phyloP scores from a whole-genome alignment of 2,797 vertebrate species.

The Kryptopterus vitreolus region DNA sequence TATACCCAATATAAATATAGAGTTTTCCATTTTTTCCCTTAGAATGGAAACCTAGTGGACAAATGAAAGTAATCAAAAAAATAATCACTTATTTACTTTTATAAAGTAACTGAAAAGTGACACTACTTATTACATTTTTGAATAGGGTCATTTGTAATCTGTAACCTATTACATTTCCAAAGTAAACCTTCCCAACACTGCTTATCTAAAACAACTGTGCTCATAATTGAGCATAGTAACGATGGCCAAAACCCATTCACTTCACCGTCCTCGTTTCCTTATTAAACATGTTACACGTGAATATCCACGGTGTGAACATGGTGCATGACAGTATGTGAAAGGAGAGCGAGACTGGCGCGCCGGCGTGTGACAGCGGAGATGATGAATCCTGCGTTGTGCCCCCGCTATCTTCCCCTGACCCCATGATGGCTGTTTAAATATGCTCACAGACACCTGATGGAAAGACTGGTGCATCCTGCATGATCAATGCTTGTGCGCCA shows the following conservation, averaged over 20 bases:
- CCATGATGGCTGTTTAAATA: conserved; percentile 45
- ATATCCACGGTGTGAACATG: neutral
- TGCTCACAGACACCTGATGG: conserved; percentile 47
- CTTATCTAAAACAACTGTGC: no score
- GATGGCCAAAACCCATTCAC: neutral
- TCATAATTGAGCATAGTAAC: conserved; percentile 3
- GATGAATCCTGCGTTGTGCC: conserved; percentile 34
- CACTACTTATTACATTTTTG: no score
- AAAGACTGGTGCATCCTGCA: conserved; percentile 32
- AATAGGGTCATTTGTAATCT: no score
- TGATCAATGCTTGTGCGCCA: conserved; percentile 47
- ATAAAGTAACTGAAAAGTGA: no score
- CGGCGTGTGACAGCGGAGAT: conserved; percentile 27
- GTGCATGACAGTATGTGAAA: conserved; percentile 2
- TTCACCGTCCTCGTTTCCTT: neutral
- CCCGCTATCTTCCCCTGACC: neutral
- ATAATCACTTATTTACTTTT: no score
- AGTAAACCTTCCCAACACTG: no score
- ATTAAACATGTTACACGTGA: conserved; percentile 1
- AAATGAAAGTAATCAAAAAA: no score
- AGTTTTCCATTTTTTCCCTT: no score
- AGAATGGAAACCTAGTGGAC: no score
- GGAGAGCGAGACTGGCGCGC: neutral
- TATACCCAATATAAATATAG: no score
- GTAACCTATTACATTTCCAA: no score